Evolutionary conservation across 2,888 invertebrate genomes (phyloP).

Genomic region (Polydrusus tereticollis): DNA sequence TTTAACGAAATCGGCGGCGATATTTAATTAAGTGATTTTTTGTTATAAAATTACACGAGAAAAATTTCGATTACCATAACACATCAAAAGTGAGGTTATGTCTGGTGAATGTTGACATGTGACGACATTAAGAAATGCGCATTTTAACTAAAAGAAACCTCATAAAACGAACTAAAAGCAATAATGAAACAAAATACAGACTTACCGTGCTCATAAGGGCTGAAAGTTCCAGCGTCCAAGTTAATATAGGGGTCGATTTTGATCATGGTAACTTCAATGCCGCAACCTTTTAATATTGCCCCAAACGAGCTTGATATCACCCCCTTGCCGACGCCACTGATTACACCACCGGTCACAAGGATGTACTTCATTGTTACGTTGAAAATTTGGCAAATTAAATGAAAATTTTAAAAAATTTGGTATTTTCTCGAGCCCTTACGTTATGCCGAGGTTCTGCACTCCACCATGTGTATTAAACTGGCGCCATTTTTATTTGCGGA

Average conservation of each 20-base stretch:
- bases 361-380: conserved; percentile 90
- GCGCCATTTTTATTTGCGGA: not conserved
- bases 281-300: conserved; percentile 94
- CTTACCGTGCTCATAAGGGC: conserved; percentile 98
- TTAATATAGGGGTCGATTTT: conserved; percentile 99
- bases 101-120: conserved; percentile 3
- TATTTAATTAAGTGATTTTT: too few relatives aligned
- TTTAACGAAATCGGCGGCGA: too few relatives aligned
- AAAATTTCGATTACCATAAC: not conserved
- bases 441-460: not conserved
- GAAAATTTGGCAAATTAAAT: not conserved
- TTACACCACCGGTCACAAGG: conserved; percentile 98
- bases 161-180: not conserved
- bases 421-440: not conserved
- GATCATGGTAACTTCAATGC: conserved; percentile 96
- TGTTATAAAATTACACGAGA: too few relatives aligned
- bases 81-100: not conserved
- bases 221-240: conserved; percentile 99
- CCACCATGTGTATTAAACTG: not conserved
- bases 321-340: conserved; percentile 98
- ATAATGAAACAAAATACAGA: not conserved
- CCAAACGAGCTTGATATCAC: conserved; percentile 97
- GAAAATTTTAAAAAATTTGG: not conserved
- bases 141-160: not conserved
- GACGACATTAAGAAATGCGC: not conserved